Conservation (phyloP, 2,888 invertebrate species). For the Rhagophthalmus giganteus region DNA sequence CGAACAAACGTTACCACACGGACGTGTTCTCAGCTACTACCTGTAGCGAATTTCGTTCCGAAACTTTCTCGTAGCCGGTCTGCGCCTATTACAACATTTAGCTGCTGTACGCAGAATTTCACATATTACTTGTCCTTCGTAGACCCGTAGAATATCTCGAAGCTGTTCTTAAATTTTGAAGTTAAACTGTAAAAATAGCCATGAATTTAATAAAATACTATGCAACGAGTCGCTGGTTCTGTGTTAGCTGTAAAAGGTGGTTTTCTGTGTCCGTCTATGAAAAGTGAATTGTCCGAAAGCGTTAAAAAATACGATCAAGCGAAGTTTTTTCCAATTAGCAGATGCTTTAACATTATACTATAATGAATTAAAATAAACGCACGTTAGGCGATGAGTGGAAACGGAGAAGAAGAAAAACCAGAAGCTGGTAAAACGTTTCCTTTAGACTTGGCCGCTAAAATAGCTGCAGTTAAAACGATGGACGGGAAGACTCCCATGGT, state of each 20-base stretch:
- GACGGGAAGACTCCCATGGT: conserved; percentile 53
- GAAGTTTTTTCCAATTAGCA: conserved; percentile 9
- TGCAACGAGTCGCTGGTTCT: no score
- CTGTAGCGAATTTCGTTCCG: background rate
- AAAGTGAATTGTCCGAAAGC: conserved; percentile 1
- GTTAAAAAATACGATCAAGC: conserved; percentile 4
- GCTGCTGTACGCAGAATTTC: conserved; percentile 24
- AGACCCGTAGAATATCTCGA: conserved; percentile 20
- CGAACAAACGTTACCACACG: no score
- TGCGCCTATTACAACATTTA: background rate
- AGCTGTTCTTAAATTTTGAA: conserved; percentile 36
- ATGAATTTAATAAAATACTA: conserved; percentile 22
- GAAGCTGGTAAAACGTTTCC: conserved; percentile 62
- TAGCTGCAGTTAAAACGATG: conserved; percentile 57
- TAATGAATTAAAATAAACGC: background rate
- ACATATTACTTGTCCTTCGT: conserved; percentile 42
- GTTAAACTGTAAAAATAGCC: conserved; percentile 33
- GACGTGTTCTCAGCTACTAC: background rate
- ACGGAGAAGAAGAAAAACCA: conserved; percentile 59
- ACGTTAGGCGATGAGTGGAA: conserved; percentile 49
- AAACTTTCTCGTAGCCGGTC: background rate
- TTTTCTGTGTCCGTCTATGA: conserved; percentile 3
- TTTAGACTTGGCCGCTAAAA: conserved; percentile 58
- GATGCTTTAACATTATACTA: conserved; percentile 20
- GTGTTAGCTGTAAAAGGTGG: no score